Conservation (phyloP, 1,140 invertebrate species). For the Pseudomyrmex flavicornis region DNA sequence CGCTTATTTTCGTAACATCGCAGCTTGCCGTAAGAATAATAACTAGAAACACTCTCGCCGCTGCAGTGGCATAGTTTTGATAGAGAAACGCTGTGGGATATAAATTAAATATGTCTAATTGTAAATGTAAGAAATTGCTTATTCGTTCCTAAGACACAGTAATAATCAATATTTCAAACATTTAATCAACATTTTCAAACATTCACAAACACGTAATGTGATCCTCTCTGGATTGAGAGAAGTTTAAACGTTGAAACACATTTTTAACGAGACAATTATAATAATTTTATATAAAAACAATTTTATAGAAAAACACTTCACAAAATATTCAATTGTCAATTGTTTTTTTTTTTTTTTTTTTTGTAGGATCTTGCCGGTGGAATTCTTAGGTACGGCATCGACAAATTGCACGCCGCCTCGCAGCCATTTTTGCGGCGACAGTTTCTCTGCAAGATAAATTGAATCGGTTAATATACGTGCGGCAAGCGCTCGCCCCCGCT, state of each 20-base stretch:
- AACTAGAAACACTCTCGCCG: conserved; percentile 23
- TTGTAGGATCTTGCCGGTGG: conserved; percentile 89
- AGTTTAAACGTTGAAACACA: too few species aligned
- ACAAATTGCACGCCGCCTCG: conserved; percentile 89
- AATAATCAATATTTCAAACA: too few species aligned
- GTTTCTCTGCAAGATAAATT: conserved; percentile 76
- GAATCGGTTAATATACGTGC: conserved; percentile 31
- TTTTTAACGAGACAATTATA: too few species aligned
- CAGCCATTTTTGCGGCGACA: conserved; percentile 86
- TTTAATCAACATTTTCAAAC: too few species aligned
- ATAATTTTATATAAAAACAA: too few species aligned
- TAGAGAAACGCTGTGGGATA: not conserved
- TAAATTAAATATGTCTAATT: too few species aligned
- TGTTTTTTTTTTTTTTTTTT: not conserved
- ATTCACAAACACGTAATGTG: too few species aligned
- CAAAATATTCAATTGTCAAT: not conserved
- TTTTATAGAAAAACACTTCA: too few species aligned
- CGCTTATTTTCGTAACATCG: conserved; percentile 47
- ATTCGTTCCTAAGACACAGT: too few species aligned
- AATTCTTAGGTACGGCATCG: conserved; percentile 88
- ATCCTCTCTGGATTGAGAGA: too few species aligned
- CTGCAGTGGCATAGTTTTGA: not conserved
- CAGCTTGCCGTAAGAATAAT: conserved; percentile 36
- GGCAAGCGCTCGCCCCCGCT: conserved; percentile 3
- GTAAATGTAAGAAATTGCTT: too few species aligned